Conservation (phyloP, 2,113 vertebrate genomes). For the Tilapia sparmanii region DNA sequence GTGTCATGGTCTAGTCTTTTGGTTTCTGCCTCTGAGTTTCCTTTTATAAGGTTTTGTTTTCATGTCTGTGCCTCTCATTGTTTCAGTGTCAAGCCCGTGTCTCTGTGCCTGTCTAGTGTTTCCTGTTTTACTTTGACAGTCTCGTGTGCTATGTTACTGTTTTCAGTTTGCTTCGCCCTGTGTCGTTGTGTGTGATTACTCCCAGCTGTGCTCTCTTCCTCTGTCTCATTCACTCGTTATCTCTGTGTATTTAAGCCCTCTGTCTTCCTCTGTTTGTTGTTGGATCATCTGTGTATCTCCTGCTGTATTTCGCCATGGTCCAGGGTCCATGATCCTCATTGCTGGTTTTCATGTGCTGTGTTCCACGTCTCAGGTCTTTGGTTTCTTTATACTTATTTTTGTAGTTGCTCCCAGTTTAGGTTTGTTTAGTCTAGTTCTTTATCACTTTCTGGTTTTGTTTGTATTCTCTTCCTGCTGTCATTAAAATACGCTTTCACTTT, state of each 20-base stretch:
- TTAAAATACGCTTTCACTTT: not conserved
- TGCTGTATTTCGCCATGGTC: fast-evolving
- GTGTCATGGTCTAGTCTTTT: not conserved
- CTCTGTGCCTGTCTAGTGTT: not conserved
- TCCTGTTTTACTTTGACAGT: not conserved
- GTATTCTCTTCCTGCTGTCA: not conserved
- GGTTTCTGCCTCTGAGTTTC: not conserved
- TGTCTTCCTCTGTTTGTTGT: not conserved
- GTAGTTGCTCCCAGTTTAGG: not conserved
- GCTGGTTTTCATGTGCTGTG: not conserved
- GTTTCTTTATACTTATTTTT: not conserved
- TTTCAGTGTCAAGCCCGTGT: fast-evolving
- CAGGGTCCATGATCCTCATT: fast-evolving
- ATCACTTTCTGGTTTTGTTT: not conserved
- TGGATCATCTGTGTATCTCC: fast-evolving
- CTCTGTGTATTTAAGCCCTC: not conserved
- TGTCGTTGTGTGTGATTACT: not conserved
- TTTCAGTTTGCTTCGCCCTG: not conserved
- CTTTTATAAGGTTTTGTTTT: not conserved
- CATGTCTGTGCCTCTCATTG: not conserved
- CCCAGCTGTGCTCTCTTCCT: not conserved
- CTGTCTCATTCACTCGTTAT: not conserved
- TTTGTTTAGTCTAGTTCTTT: not conserved
- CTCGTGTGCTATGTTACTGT: fast-evolving
- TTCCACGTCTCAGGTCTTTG: not conserved